Conservation (phyloP, 2,797 vertebrate genomes). For the Enteromius viviparus region DNA sequence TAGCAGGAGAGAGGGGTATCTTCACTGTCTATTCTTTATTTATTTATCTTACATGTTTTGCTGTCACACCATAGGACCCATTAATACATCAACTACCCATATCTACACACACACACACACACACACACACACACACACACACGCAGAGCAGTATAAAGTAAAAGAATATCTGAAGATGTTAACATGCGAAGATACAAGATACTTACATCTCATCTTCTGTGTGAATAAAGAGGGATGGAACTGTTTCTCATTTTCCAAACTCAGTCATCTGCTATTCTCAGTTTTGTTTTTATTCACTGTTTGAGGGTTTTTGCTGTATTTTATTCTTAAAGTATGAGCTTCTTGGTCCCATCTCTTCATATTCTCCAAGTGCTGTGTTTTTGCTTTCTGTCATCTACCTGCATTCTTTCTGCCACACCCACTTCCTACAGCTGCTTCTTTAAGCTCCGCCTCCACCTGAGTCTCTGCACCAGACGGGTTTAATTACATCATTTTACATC, state of each 20-base stretch:
- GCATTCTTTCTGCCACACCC: background rate
- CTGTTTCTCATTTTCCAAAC: slow-evolving; percentile 18
- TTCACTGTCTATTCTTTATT: no score
- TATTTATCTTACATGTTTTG: no score
- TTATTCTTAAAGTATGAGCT: background rate
- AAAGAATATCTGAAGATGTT: no score
- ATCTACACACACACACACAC: background rate
- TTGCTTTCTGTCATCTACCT: background rate
- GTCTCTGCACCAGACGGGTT: background rate
- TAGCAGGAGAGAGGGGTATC: no score
- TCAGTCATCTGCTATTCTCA: background rate
- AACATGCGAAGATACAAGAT: no score
- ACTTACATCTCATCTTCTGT: slow-evolving; percentile 49
- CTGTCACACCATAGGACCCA: no score
- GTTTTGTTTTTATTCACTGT: background rate
- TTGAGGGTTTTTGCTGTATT: background rate
- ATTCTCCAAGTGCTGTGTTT: background rate
- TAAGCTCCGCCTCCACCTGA: slow-evolving; percentile 19
- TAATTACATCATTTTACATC: no score
- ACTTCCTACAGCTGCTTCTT: background rate
- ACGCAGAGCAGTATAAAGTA: no score
- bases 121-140: background rate
- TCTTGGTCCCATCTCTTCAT: background rate
- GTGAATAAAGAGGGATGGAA: background rate
- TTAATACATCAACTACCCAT: background rate